Percentiles rank a stretch among this genome's conserved stretches.
Evolutionary conservation across 2,888 invertebrate genomes (phyloP).

Genomic region (Bimastos eiseni): DNA sequence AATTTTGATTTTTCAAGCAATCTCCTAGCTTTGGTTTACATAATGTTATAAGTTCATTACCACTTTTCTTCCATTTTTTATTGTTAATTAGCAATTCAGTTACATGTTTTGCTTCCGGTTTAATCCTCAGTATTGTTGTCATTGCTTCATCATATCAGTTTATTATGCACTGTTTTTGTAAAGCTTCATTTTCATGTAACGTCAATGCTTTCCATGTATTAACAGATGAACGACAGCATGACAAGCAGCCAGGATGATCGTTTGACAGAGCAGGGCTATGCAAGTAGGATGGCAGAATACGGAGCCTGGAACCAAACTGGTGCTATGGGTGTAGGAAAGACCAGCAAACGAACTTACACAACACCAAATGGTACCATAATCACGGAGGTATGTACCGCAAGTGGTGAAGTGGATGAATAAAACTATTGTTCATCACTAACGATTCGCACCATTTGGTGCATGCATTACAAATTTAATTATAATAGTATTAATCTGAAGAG

Average conservation of each 20-base stretch:
- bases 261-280: background rate
- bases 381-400: background rate
- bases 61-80: background rate
- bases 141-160: background rate
- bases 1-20: background rate
- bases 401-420: background rate
- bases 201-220: background rate
- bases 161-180: background rate
- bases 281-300: background rate
- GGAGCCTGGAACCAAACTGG: background rate
- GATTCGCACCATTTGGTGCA: background rate
- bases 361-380: conserved; percentile 19
- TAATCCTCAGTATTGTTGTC: background rate
- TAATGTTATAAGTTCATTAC: background rate
- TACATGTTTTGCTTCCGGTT: background rate
- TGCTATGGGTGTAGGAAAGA: background rate
- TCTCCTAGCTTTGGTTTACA: background rate
- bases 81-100: background rate
- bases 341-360: background rate
- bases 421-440: background rate
- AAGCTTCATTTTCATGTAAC: background rate
- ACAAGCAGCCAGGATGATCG: conserved; percentile 1
- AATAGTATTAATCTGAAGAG: background rate
- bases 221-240: conserved; percentile 1
- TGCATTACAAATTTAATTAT: too few relatives aligned